Evolutionary conservation across 1,140 invertebrate genomes (phyloP).

Genomic region (Calliopsis andreniformis): DNA sequence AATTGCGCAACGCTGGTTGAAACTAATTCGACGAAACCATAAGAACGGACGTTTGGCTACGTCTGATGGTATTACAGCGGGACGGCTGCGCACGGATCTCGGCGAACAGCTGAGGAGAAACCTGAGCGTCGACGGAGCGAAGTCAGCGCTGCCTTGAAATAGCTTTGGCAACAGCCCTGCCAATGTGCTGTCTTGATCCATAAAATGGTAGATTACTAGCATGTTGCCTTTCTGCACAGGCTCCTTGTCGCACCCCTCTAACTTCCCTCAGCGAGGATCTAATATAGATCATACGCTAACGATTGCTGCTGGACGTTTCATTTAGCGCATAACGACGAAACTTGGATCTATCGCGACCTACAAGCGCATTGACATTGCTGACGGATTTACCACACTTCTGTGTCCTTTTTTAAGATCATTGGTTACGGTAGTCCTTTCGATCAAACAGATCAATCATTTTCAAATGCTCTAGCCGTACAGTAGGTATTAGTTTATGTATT

Average conservation of each 20-base stretch:
- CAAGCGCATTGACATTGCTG: background rate
- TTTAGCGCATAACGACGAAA: slow-evolving; percentile 33
- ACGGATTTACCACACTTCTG: background rate
- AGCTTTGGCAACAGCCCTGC: slow-evolving; percentile 48
- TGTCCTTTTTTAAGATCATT: background rate
- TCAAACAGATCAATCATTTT: background rate
- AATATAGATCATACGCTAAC: slow-evolving; percentile 47
- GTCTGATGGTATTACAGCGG: slow-evolving; percentile 29
- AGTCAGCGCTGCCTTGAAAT: slow-evolving; percentile 45
- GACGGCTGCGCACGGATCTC: slow-evolving; percentile 18
- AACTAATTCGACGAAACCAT: slow-evolving; percentile 47
- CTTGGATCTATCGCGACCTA: background rate
- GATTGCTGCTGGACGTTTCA: slow-evolving; percentile 18
- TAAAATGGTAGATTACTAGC: slow-evolving; percentile 50
- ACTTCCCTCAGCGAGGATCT: background rate
- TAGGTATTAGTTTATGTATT: no score
- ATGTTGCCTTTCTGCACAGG: slow-evolving; percentile 45
- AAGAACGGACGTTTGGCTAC: slow-evolving; percentile 46
- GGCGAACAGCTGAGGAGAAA: slow-evolving; percentile 41
- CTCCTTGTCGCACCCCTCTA: slow-evolving; percentile 30
- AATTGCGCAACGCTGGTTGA: slow-evolving; percentile 37
- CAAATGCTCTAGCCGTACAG: no score
- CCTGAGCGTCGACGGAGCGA: slow-evolving; percentile 28
- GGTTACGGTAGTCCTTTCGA: background rate
- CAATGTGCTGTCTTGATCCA: slow-evolving; percentile 39